These are phyloP conservation scores for Ramazzottius varieornatus DNA, from an alignment of 2,888 invertebrate species.

Conservation along the genomic window DNA sequence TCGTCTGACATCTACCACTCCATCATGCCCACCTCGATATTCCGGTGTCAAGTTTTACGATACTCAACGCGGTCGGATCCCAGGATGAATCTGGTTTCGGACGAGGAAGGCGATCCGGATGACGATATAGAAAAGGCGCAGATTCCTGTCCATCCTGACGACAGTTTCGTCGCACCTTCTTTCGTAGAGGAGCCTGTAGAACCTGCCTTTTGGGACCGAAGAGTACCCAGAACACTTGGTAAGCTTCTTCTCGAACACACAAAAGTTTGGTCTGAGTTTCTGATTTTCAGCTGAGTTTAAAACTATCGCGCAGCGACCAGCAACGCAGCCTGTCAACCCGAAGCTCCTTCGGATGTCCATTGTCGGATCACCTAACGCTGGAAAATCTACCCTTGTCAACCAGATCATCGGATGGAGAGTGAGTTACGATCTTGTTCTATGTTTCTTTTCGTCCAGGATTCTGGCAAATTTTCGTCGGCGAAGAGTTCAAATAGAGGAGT, in stretches of 20 bases:
- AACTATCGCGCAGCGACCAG: conserved; percentile 6
- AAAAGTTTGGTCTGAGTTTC: neutral
- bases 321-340: conserved; percentile 14
- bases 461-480: neutral
- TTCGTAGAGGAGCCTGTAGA: neutral
- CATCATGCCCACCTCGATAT: too few species aligned
- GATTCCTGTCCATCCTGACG: too few species aligned
- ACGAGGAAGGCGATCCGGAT: too few species aligned
- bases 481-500: too few species aligned
- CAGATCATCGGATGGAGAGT: conserved; percentile 37
- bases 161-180: too few species aligned
- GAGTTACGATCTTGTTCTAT: conserved; percentile 4
- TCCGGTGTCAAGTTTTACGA: too few species aligned
- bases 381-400: conserved; percentile 83
- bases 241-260: neutral
- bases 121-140: too few species aligned
- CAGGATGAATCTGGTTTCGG: too few species aligned
- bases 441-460: too few species aligned
- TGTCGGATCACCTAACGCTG: conserved; percentile 73
- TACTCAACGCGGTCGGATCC: too few species aligned
- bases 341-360: conserved; percentile 35
- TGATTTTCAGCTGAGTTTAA: neutral
- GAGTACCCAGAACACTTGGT: neutral
- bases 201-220: neutral
- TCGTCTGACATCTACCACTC: too few species aligned